Percentiles rank a stretch among this genome's conserved stretches.
Evolutionary conservation across 2,888 invertebrate species (phyloP).

Genomic region (Deilephila elpenor): DNA sequence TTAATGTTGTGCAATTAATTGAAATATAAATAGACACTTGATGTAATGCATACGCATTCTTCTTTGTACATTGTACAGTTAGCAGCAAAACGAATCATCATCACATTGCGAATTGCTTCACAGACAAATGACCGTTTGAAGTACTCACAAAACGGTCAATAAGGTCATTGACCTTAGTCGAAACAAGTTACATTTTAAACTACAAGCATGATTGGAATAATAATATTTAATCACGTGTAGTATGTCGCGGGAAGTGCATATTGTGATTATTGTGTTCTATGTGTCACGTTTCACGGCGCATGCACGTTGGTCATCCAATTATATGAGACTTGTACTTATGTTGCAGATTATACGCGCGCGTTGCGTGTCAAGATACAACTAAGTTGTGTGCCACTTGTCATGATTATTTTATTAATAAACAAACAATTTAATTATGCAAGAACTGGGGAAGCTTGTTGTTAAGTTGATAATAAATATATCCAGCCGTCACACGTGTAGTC

Average conservation of each 20-base stretch:
- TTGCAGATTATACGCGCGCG: conserved; percentile 5
- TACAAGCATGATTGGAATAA: conserved; percentile 6
- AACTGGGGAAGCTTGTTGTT: no score
- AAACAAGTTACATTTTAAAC: background rate
- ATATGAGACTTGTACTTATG: conserved; percentile 12
- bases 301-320: conserved; percentile 13
- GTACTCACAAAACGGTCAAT: background rate
- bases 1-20: background rate
- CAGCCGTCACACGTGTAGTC: no score
- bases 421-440: background rate
- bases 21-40: background rate
- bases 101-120: conserved; percentile 5
- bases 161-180: conserved; percentile 11
- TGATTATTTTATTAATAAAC: background rate
- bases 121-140: conserved; percentile 2
- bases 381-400: background rate
- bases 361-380: background rate
- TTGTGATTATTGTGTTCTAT: background rate
- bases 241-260: conserved; percentile 18
- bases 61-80: background rate
- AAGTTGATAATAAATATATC: no score
- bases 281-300: conserved; percentile 22
- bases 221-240: conserved; percentile 12
- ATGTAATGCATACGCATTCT: background rate
- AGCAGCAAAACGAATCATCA: background rate